Percentiles rank a stretch among this genome's conserved stretches.
phyloP scores from a whole-genome alignment of 2,888 invertebrate genomes.

The Tachina lurida region DNA sequence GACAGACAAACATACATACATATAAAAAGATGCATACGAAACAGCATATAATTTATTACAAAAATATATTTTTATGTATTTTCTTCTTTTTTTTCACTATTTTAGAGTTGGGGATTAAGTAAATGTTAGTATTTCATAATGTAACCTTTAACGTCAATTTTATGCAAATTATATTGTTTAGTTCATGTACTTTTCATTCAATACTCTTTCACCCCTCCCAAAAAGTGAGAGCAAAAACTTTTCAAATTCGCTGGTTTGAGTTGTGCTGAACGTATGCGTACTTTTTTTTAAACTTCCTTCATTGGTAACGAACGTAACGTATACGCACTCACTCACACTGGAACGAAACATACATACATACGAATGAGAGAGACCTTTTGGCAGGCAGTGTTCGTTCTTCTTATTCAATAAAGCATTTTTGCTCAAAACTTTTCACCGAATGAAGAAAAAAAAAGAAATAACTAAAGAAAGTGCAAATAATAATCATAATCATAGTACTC shows the following conservation, averaged over 20 bases:
- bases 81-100: conserved; percentile 1
- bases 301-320: conserved; percentile 12
- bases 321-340: conserved; percentile 49
- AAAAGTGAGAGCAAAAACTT: conserved; percentile 15
- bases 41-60: conserved; percentile 50
- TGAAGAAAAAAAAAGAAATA: neutral
- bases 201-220: neutral
- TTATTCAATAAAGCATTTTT: conserved; percentile 83
- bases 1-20: neutral
- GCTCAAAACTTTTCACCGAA: conserved; percentile 64
- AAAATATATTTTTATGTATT: conserved; percentile 38
- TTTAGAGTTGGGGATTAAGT: conserved; percentile 74
- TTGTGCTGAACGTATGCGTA: conserved; percentile 57
- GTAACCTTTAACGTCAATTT: conserved; percentile 83
- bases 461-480: conserved; percentile 80
- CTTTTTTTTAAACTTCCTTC: conserved; percentile 33
- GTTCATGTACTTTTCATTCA: conserved; percentile 63
- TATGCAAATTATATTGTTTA: conserved; percentile 82
- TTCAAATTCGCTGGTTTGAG: neutral
- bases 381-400: conserved; percentile 70
- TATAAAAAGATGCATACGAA: neutral
- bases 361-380: conserved; percentile 37
- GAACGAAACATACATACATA: conserved; percentile 9
- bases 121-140: conserved; percentile 80
- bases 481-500: conserved; percentile 75